Evolutionary conservation across 2,888 invertebrate species (phyloP), one percentile per base, ranked within the genome.

Genomic region (Mythimna ferrago): DNA sequence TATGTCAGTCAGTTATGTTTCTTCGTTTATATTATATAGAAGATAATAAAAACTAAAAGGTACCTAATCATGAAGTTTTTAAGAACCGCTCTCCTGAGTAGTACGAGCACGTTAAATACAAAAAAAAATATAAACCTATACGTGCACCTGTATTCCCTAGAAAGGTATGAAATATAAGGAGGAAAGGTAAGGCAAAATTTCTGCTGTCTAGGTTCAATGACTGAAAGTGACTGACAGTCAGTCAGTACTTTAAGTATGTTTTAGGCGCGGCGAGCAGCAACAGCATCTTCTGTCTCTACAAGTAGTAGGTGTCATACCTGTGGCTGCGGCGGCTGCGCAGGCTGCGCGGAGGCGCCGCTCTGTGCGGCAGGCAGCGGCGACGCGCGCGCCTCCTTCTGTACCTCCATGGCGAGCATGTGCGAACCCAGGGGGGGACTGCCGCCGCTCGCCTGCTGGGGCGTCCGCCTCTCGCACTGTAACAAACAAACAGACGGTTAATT

Each of bases 391-490:
- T 98, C 97, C 96, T 98, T 98, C 92, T 97, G 97, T 92, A 98
- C 98, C 96, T 98, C 98, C 98, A 98, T 98, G 97, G 98, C 98
- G 97, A 98, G 97, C 97, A 96, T 94, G 75, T 95, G 93, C 57
- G 91, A 86, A 85, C 92, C 92, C 85, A 95, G 90, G 76, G 91
- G 92, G 63, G 94, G 94, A 91, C 96, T 95, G 86, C 94, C 93
- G 92, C 93, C 92, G 92, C 95, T 94, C 84, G 93, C 90, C 89
- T 94, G 94, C 89, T 95, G 94, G 91, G 96, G 94, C 90, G 94
- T 94, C 81, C 96, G 93, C 92, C 96, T 95, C 91, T 96, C 96
- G 91, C 96, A 96, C 96, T 96, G 88, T 72, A 90, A 89, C 64
- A 65, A 72, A 48, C 73, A 67, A 72, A 56, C 10, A 56, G 6